phyloP scores from a whole-genome alignment of 2,113 vertebrate genomes.

The Protomyctophum bolini region DNA sequence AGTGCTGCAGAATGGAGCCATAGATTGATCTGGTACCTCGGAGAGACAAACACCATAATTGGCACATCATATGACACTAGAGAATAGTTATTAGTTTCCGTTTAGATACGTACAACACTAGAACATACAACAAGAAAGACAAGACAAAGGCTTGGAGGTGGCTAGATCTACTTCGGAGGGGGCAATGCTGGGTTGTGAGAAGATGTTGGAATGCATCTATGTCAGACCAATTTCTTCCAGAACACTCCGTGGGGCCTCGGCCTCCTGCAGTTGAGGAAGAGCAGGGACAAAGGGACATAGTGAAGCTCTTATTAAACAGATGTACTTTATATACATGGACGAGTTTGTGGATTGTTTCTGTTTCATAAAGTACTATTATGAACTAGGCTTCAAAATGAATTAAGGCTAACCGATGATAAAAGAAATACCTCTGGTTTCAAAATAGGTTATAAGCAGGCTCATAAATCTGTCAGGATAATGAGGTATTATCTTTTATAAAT shows the following conservation, averaged over 20 bases:
- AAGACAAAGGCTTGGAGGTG: conserved; percentile 27
- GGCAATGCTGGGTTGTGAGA: background rate
- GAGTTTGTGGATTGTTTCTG: background rate
- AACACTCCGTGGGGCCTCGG: conserved; percentile 95
- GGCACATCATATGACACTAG: conserved; percentile 63
- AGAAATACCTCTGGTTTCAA: no score
- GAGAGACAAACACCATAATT: conserved; percentile 57
- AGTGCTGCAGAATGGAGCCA: conserved; percentile 27
- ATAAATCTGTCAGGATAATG: no score
- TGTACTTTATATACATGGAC: background rate
- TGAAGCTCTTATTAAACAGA: background rate
- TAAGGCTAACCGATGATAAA: no score
- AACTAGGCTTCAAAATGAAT: no score
- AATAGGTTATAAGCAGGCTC: no score
- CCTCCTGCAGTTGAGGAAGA: conserved; percentile 86
- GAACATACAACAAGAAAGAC: conserved; percentile 33
- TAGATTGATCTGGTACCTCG: conserved; percentile 23
- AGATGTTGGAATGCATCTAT: conserved; percentile 75
- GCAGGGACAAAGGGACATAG: background rate
- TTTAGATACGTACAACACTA: conserved; percentile 59
- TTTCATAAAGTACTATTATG: background rate
- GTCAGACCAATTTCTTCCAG: conserved; percentile 98
- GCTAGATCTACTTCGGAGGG: conserved; percentile 31
- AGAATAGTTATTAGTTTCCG: conserved; percentile 43
- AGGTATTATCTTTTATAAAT: no score